A percentile compares a stretch with the other conserved stretches of the same genome.
Conservation (phyloP, 2,797 vertebrate species). For the Mionectes olivaceus region DNA sequence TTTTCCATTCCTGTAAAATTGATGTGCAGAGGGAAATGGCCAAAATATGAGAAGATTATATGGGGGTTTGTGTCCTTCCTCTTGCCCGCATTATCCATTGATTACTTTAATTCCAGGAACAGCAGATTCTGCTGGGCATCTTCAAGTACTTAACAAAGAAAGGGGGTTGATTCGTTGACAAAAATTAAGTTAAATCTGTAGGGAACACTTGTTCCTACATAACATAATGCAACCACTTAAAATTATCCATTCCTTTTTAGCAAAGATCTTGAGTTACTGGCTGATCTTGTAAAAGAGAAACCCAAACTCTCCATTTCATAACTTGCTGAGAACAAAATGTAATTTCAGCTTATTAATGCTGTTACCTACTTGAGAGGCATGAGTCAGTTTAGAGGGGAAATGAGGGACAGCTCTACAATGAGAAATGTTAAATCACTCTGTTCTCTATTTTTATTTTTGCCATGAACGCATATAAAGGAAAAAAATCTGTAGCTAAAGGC, state of each 20-base stretch:
- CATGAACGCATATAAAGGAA: not conserved
- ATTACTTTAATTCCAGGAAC: slow-evolving; percentile 5
- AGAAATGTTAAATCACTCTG: not conserved
- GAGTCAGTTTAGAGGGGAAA: not conserved
- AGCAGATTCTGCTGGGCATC: not conserved
- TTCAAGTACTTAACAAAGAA: not conserved
- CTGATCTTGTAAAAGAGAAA: not conserved
- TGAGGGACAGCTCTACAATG: not conserved
- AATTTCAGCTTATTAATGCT: not conserved
- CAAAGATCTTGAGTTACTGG: not conserved
- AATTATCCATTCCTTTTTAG: not conserved
- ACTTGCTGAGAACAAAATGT: not conserved
- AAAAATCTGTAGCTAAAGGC: not conserved
- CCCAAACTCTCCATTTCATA: not conserved
- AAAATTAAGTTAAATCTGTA: not conserved
- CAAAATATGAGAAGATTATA: not conserved
- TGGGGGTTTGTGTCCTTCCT: not conserved
- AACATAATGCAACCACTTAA: not conserved
- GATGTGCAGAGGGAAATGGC: not conserved
- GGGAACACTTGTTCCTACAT: not conserved
- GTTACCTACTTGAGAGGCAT: not conserved
- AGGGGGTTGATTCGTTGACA: not conserved
- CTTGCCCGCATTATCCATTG: not conserved
- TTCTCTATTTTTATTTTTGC: not conserved
- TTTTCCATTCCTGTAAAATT: not conserved